These are phyloP conservation scores for Anser brachyrhynchus DNA, from an alignment of 2,113 vertebrate genomes.

Conservation along the genomic window DNA sequence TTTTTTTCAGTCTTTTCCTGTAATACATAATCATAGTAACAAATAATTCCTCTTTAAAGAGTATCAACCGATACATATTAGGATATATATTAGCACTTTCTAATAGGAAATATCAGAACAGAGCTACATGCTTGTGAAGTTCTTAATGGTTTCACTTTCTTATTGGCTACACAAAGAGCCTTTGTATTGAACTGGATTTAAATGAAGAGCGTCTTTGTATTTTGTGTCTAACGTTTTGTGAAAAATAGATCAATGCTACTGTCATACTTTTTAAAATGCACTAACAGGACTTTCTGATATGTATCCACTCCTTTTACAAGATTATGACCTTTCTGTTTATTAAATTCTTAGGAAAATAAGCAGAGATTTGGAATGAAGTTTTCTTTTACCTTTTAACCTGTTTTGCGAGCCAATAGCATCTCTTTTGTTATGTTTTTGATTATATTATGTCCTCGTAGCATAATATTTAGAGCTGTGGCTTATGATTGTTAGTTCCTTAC, in stretches of 20 bases:
- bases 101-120: not conserved
- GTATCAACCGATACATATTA: not conserved
- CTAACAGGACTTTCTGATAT: not conserved
- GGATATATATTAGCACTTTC: not conserved
- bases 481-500: not conserved
- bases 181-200: not conserved
- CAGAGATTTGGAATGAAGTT: not conserved
- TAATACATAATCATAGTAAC: not conserved
- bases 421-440: not conserved
- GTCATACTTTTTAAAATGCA: not conserved
- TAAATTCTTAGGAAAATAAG: not conserved
- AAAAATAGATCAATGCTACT: not conserved
- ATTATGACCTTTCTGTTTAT: not conserved
- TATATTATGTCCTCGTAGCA: not conserved
- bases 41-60: not conserved
- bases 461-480: not conserved
- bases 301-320: not conserved
- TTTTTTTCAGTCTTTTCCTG: not conserved
- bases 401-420: not conserved
- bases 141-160: slow-evolving; percentile 28
- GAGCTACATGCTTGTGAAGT: not conserved
- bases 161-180: not conserved
- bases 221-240: not conserved
- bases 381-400: slow-evolving; percentile 8
- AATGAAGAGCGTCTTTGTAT: not conserved